phyloP scores from a whole-genome alignment of 2,797 vertebrate genomes.

The Amniataba percoides region DNA sequence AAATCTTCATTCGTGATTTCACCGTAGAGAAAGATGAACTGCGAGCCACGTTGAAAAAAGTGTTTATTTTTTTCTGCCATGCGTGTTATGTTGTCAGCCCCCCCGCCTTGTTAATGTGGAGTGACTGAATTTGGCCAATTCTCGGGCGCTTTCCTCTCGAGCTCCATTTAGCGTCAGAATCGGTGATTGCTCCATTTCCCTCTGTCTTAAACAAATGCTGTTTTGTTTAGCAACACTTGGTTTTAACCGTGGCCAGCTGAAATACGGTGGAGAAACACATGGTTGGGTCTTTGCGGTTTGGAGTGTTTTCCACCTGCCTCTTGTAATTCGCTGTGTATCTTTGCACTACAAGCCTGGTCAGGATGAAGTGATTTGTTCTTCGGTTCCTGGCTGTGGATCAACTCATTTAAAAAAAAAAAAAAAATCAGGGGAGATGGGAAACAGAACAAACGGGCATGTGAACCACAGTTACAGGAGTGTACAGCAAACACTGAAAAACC shows the following conservation, averaged over 20 bases:
- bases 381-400: slow-evolving; percentile 44
- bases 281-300: slow-evolving; percentile 50
- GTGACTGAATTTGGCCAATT: slow-evolving; percentile 41
- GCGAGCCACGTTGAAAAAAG: slow-evolving; percentile 13
- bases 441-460: slow-evolving; percentile 18
- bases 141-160: slow-evolving; percentile 39
- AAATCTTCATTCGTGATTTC: neutral
- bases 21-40: slow-evolving; percentile 12
- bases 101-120: slow-evolving; percentile 42
- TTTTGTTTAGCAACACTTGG: slow-evolving; percentile 40
- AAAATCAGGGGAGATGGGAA: slow-evolving; percentile 26
- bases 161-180: slow-evolving; percentile 33
- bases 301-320: slow-evolving; percentile 58
- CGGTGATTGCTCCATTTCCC: slow-evolving; percentile 49
- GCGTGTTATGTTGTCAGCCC: slow-evolving; percentile 28
- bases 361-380: slow-evolving; percentile 47
- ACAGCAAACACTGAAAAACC: neutral
- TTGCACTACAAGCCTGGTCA: slow-evolving; percentile 46
- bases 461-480: slow-evolving; percentile 26
- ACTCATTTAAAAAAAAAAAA: slow-evolving; percentile 21
- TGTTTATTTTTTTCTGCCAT: slow-evolving; percentile 49
- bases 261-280: slow-evolving; percentile 39
- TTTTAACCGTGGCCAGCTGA: slow-evolving; percentile 54
- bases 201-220: slow-evolving; percentile 49
- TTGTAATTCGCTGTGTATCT: slow-evolving; percentile 40